Conservation (phyloP, 2,888 invertebrate genomes). For the Netelia virgata region DNA sequence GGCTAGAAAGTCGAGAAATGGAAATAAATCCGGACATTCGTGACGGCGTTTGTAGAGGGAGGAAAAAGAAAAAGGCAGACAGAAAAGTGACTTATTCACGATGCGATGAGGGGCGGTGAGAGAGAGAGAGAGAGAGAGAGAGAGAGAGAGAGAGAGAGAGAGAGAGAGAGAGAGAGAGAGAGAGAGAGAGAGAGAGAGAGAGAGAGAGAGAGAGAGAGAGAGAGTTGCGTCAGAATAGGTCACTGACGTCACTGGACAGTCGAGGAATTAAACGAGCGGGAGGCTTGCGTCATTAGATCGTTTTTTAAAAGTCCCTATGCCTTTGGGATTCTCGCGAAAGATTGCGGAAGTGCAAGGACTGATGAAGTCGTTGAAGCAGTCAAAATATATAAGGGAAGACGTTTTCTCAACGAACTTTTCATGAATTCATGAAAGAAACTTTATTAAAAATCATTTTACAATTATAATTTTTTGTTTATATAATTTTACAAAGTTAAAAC, state of each 20-base stretch:
- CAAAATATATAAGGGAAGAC: background rate
- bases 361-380: background rate
- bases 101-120: background rate
- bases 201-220: background rate
- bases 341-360: background rate
- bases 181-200: background rate
- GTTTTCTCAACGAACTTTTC: background rate
- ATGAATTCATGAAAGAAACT: background rate
- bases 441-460: background rate
- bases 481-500: too few species aligned
- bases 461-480: too few species aligned
- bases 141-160: background rate
- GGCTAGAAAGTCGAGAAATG: slow-evolving; percentile 29
- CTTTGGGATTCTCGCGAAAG: background rate
- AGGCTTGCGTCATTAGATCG: slow-evolving; percentile 60
- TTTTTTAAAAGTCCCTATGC: background rate
- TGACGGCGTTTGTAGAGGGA: slow-evolving; percentile 14
- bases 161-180: background rate
- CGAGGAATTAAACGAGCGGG: slow-evolving; percentile 53
- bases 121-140: background rate
- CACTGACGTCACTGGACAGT: slow-evolving; percentile 57
- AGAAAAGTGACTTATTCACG: slow-evolving; percentile 29
- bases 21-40: slow-evolving; percentile 55
- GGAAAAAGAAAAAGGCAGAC: slow-evolving; percentile 37
- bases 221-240: slow-evolving; percentile 56